phyloP scores from a whole-genome alignment of 2,797 vertebrate species.

The Chaenodraco wilsoni region DNA sequence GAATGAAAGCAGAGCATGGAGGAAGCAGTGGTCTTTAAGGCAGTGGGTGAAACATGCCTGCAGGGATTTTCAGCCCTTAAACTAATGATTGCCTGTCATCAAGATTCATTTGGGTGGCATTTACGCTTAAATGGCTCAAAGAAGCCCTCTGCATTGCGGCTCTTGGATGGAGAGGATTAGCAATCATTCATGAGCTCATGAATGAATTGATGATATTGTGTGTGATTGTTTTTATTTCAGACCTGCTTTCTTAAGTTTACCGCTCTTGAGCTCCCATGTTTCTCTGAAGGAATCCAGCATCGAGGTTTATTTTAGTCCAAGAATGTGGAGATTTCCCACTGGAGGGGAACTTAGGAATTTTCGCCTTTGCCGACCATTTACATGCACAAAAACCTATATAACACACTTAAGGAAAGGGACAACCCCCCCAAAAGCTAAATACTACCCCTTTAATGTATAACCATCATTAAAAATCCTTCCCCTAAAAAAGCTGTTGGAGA shows the following conservation, averaged over 20 bases:
- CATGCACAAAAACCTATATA: too few species aligned
- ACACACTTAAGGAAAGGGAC: too few species aligned
- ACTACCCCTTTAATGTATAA: too few species aligned
- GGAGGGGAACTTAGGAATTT: too few species aligned
- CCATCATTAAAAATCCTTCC: too few species aligned
- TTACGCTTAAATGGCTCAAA: constrained; percentile 45
- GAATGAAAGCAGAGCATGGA: constrained; percentile 17
- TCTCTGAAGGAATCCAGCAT: not conserved
- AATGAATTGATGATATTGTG: constrained; percentile 17
- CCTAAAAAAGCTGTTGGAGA: too few species aligned
- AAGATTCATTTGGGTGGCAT: constrained; percentile 59
- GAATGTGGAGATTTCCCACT: not conserved
- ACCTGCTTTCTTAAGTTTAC: not conserved
- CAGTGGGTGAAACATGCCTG: not conserved
- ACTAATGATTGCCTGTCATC: constrained; percentile 55
- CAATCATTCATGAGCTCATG: constrained; percentile 20
- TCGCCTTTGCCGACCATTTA: too few species aligned
- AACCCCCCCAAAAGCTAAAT: too few species aligned
- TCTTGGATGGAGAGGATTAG: constrained; percentile 17
- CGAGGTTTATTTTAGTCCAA: not conserved
- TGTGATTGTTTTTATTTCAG: not conserved
- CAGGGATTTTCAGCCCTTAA: constrained; percentile 35
- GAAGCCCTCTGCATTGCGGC: constrained; percentile 18
- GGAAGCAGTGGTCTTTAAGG: constrained; percentile 18
- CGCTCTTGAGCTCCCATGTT: not conserved